These are phyloP conservation scores for Leptinotarsa peninsularis DNA, from an alignment of 2,888 invertebrate species.

Conservation along the genomic window DNA sequence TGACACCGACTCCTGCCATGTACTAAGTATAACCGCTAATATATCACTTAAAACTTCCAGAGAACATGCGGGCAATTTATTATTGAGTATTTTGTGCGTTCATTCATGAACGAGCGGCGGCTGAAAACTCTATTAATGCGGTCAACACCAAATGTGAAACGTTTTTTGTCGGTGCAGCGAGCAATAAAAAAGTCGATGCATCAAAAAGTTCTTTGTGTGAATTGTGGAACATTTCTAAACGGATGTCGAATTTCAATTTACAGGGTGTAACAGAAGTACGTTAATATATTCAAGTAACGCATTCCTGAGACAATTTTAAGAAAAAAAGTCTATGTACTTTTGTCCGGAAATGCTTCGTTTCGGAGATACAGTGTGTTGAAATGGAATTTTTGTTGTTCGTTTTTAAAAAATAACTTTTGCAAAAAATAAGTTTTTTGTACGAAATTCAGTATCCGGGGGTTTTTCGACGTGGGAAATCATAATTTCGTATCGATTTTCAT, in stretches of 20 bases:
- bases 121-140: background rate
- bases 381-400: too few species aligned
- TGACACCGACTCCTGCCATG: constrained; percentile 14
- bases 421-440: too few species aligned
- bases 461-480: too few species aligned
- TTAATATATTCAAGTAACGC: too few species aligned
- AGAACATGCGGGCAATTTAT: constrained; percentile 16
- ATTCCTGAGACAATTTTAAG: too few species aligned
- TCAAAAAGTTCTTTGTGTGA: background rate
- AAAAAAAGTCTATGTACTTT: too few species aligned
- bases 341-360: too few species aligned
- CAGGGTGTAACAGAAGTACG: too few species aligned
- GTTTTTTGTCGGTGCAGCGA: background rate
- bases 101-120: background rate
- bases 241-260: background rate
- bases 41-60: constrained; percentile 6
- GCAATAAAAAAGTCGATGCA: background rate
- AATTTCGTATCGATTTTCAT: too few species aligned
- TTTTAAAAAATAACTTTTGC: too few species aligned
- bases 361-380: too few species aligned
- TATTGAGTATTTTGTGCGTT: constrained; percentile 9
- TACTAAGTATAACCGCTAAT: constrained; percentile 18
- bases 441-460: too few species aligned
- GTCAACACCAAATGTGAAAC: background rate
- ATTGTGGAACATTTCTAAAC: background rate